A percentile compares a stretch with the other conserved stretches of the same genome.
phyloP scores from a whole-genome alignment of 2,797 vertebrate genomes.

The Clamator glandarius region DNA sequence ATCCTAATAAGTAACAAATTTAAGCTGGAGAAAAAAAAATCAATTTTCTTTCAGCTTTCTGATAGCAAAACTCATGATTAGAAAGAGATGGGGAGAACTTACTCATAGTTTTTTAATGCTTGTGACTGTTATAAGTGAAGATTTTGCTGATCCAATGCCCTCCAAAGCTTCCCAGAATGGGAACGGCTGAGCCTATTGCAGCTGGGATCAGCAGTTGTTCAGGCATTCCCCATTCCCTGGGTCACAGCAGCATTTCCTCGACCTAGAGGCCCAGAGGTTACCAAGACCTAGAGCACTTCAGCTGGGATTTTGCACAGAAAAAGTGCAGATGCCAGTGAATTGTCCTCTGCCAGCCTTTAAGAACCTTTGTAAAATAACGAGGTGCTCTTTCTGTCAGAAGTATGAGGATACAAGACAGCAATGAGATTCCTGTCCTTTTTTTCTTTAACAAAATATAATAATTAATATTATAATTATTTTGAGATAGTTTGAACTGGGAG shows the following conservation, averaged over 20 bases:
- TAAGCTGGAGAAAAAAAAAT: neutral
- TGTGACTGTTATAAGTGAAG: neutral
- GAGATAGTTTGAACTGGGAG: neutral
- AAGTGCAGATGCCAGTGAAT: neutral
- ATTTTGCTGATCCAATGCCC: neutral
- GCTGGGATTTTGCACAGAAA: neutral
- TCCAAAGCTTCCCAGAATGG: neutral
- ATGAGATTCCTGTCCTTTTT: neutral
- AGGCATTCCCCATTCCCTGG: neutral
- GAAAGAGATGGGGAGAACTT: neutral
- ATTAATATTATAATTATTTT: neutral
- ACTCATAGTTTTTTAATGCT: neutral
- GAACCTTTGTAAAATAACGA: neutral
- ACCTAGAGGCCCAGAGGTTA: neutral
- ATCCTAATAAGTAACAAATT: neutral
- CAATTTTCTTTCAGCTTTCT: neutral
- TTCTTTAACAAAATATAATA: neutral
- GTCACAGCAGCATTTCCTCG: accelerated
- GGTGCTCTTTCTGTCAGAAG: neutral
- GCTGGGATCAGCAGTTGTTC: neutral
- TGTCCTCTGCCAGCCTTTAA: neutral
- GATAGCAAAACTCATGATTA: neutral
- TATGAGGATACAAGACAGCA: neutral
- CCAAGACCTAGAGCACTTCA: neutral
- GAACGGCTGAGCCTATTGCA: neutral